Percentiles rank a stretch among this genome's conserved stretches.
Evolutionary conservation across 2,797 vertebrate species (phyloP).

Genomic region (Orientallactaga sibirica): DNA sequence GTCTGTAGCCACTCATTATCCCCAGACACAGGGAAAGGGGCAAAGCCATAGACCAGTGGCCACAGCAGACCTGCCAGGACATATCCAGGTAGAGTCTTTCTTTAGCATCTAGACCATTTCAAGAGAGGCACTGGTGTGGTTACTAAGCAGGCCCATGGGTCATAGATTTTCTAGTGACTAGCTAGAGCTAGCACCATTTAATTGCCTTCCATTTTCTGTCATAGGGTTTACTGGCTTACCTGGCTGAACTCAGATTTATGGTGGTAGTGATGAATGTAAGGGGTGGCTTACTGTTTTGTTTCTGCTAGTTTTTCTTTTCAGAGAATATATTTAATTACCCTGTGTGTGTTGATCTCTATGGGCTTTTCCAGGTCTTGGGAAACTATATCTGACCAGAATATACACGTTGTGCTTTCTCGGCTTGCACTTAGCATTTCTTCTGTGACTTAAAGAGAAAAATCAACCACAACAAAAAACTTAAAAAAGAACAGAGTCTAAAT

Average conservation of each 20-base stretch:
- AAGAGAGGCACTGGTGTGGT: not conserved
- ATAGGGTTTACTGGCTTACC: conserved; percentile 57
- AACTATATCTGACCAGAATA: not conserved
- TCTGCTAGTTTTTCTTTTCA: not conserved
- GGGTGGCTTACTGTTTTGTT: not conserved
- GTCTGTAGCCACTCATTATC: not conserved
- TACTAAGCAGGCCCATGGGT: not conserved
- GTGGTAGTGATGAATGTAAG: conserved; percentile 7
- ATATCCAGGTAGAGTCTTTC: not conserved
- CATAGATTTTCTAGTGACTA: conserved; percentile 10
- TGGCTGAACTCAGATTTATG: conserved; percentile 39
- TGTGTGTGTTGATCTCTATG: not conserved
- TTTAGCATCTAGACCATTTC: not conserved
- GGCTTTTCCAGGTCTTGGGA: not conserved
- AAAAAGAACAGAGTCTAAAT: not conserved
- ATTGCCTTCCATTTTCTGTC: conserved; percentile 65
- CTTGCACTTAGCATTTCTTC: not conserved
- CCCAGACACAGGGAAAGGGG: not conserved
- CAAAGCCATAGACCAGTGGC: not conserved
- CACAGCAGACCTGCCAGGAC: not conserved
- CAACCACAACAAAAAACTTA: not conserved
- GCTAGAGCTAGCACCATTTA: conserved; percentile 20
- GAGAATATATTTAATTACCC: not conserved
- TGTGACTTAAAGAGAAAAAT: not conserved
- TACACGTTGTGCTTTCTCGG: not conserved